Percentiles rank a stretch among this genome's conserved stretches.
Evolutionary conservation across 1,140 invertebrate species (phyloP).

Genomic region (Hycleus phaleratus): DNA sequence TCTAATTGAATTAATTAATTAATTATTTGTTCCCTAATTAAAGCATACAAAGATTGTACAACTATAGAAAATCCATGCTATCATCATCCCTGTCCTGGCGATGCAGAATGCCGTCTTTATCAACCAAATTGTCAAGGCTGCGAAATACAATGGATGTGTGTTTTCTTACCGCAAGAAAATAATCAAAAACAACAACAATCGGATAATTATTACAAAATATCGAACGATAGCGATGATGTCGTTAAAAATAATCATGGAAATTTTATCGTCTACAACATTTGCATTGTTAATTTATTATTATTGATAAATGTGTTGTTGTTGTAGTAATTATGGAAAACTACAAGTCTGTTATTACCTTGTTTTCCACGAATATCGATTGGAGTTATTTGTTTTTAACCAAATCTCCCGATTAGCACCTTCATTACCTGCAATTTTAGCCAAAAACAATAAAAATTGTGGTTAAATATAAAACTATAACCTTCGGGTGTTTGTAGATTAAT

Average conservation of each 20-base stretch:
- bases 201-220: no score
- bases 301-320: no score
- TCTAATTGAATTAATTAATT: constrained; percentile 10
- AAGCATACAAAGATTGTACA: constrained; percentile 36
- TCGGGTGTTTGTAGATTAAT: constrained; percentile 14
- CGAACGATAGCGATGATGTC: no score
- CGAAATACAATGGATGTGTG: constrained; percentile 29
- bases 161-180: background rate
- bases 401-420: background rate
- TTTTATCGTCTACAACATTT: no score
- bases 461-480: background rate
- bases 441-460: no score
- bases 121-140: constrained; percentile 38
- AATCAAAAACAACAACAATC: background rate
- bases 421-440: background rate
- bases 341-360: no score
- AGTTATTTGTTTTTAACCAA: background rate
- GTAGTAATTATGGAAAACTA: no score
- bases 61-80: constrained; percentile 30
- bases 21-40: constrained; percentile 5
- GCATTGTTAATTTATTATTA: no score
- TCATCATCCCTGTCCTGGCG: constrained; percentile 33
- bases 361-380: no score
- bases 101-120: constrained; percentile 34
- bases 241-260: no score